phyloP scores from a whole-genome alignment of 2,797 vertebrate genomes.

The Ictinia mississippiensis region DNA sequence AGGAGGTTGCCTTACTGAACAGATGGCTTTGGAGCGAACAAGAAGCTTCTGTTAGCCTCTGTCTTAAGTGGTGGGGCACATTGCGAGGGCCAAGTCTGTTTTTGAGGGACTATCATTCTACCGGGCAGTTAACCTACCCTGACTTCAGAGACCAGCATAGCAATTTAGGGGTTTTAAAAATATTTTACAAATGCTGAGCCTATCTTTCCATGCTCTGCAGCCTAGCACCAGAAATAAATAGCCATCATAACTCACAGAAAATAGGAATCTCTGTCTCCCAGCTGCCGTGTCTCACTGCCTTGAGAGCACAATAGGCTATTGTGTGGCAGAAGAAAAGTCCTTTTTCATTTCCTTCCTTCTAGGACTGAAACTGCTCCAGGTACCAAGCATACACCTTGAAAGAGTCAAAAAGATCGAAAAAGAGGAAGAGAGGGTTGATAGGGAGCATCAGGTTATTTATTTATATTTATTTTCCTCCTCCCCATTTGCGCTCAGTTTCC shows the following conservation, averaged over 20 bases:
- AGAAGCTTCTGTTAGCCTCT: not conserved
- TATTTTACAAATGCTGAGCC: not conserved
- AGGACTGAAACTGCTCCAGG: not conserved
- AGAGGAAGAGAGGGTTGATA: not conserved
- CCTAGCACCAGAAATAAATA: not conserved
- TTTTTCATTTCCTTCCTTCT: not conserved
- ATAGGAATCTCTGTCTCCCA: not conserved
- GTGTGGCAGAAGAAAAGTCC: not conserved
- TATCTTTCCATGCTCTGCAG: not conserved
- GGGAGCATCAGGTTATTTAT: not conserved
- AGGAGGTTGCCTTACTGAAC: not conserved
- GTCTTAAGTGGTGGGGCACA: not conserved
- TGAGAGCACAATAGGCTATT: not conserved
- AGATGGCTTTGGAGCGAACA: not conserved
- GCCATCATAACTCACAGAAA: not conserved
- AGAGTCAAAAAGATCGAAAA: not conserved
- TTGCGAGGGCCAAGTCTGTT: not conserved
- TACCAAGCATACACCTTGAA: not conserved
- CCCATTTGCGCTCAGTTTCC: not conserved
- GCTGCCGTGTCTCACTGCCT: not conserved
- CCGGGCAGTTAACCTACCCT: not conserved
- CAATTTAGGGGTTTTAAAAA: not conserved
- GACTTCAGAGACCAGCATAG: not conserved
- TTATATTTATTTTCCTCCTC: not conserved
- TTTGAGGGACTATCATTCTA: not conserved